Evolutionary conservation across 1,140 invertebrate species (phyloP).

Genomic region (Pseudachorutes palmiensis): DNA sequence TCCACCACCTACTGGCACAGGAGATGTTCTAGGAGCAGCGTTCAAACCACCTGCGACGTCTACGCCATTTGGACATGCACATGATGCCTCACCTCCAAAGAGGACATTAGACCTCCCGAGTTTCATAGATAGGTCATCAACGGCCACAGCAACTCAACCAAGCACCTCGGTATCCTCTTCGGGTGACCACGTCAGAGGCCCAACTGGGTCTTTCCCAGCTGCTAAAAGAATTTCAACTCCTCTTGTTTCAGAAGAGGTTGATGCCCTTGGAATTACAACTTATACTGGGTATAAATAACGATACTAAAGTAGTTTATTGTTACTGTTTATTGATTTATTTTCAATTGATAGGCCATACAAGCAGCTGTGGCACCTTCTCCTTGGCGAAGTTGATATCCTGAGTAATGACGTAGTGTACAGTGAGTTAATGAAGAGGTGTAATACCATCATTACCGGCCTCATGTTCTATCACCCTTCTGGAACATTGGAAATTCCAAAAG

Average conservation of each 20-base stretch:
- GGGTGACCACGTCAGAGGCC: no score
- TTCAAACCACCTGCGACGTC: no score
- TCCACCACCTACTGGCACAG: no score
- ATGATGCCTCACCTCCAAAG: no score
- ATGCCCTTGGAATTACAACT: neutral
- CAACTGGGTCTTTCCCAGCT: no score
- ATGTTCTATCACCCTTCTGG: slow-evolving; percentile 7
- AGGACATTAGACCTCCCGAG: no score
- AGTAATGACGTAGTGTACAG: slow-evolving; percentile 29
- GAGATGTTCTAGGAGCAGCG: no score
- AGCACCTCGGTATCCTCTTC: no score
- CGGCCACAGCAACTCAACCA: no score
- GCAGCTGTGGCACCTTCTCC: slow-evolving; percentile 30
- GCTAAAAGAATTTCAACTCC: no score
- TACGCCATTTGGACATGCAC: no score
- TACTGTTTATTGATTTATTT: neutral
- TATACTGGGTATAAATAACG: neutral
- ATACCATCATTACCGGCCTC: slow-evolving; percentile 17
- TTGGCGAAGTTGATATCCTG: slow-evolving; percentile 17
- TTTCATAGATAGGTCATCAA: no score
- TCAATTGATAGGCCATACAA: slow-evolving; percentile 20
- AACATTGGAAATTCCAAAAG: neutral
- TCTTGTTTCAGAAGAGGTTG: neutral
- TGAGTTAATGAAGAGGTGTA: slow-evolving; percentile 21
- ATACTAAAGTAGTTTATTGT: neutral